Evolutionary conservation across 2,888 invertebrate species (phyloP), one percentile per base, ranked within the genome.

Genomic region (Selenia dentaria): DNA sequence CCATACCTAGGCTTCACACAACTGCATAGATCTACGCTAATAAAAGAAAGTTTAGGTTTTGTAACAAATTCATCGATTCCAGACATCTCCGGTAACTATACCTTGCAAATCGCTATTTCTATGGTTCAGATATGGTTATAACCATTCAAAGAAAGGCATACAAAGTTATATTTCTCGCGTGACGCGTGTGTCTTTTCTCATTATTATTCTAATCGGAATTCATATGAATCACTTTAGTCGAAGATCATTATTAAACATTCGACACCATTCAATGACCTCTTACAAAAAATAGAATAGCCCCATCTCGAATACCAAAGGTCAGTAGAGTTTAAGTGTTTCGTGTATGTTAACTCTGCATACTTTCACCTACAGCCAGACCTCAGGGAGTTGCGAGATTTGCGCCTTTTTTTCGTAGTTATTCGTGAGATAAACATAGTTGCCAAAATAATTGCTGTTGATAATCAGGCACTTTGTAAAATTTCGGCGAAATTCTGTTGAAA

Each of bases 221-320:
- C 40, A 40, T 22, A 38, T 29, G 36, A 46, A 40, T 29, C 32
- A 36, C 39, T 36, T 26, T 10, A 35, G 18, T 26, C 28, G 32
- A 37, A 36, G 32, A 40, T 28, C 39, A 24, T 33, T 26, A 6
- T 28, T 14, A 27, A 47, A n/a, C n/a, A n/a, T 36, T 37, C 32
- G 41, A 48, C 36, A 45, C 25, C 32, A 51, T 51, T 42, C 51
- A 40, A 44, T 37, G 41, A 55, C 51, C 51, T 50, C 43, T 33
- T 45, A 43, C 44, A 46, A 57, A 53, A 57, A 55, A 53, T 52
- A 44, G 46, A 51, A 37, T 47, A 39, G 42, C 34, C 48, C 54
- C 61, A 62, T 54, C 52, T 48, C 48, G 67, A 73, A 81, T 73
- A 74, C 57, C 50, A 64, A 70, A 75, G 84, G 80, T 84, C 77